phyloP scores from a whole-genome alignment of 2,113 vertebrate species.

The Pipra filicauda region DNA sequence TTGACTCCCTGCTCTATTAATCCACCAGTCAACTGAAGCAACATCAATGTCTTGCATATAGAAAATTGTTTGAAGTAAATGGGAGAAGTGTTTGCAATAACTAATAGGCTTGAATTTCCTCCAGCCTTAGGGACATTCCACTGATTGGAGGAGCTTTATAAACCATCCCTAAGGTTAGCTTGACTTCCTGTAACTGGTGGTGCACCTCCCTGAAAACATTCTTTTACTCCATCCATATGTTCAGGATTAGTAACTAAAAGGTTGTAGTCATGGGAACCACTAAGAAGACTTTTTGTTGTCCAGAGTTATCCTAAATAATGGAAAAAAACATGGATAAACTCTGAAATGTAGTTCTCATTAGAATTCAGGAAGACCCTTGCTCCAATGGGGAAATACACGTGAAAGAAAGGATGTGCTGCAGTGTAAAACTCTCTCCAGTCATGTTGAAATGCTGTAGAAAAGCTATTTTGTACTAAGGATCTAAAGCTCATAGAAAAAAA shows the following conservation, averaged over 20 bases:
- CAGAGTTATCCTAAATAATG: not conserved
- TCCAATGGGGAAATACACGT: not conserved
- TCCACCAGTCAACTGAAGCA: not conserved
- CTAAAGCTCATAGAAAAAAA: not conserved
- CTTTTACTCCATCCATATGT: not conserved
- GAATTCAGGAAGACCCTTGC: not conserved
- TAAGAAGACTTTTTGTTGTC: not conserved
- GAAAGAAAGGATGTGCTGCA: not conserved
- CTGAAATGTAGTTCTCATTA: not conserved
- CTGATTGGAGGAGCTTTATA: not conserved
- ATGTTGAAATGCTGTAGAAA: not conserved
- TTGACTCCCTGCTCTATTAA: not conserved
- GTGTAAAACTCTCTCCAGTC: not conserved
- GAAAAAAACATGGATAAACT: not conserved
- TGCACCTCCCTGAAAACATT: not conserved
- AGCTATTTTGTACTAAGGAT: not conserved
- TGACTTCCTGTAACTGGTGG: not conserved
- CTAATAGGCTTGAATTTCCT: not conserved
- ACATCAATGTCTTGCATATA: not conserved
- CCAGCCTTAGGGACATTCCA: not conserved
- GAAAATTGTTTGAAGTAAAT: not conserved
- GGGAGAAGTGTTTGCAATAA: not conserved
- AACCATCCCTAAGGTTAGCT: not conserved
- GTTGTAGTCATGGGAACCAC: not conserved
- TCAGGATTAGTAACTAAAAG: not conserved